Percentiles rank a stretch among this genome's conserved stretches.
phyloP scores from a whole-genome alignment of 2,113 vertebrate genomes.

The Cyprinodon brontotheroides region DNA sequence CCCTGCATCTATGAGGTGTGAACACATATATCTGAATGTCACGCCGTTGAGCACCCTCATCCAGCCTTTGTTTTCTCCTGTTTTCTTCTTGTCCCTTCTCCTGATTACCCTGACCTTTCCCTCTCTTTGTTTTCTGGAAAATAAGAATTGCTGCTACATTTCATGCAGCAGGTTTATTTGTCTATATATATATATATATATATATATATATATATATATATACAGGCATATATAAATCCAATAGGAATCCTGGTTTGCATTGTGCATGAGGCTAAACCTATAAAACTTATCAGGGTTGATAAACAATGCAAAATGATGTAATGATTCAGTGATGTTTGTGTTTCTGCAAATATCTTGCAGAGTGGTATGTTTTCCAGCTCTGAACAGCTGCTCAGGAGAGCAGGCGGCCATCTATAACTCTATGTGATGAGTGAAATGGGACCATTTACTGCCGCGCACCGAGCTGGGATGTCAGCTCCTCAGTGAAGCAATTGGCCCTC shows the following conservation, averaged over 20 bases:
- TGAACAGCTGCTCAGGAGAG: slow-evolving; percentile 3
- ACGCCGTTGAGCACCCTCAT: slow-evolving; percentile 1
- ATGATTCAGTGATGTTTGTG: slow-evolving; percentile 11
- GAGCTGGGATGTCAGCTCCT: slow-evolving; percentile 46
- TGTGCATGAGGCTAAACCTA: slow-evolving; percentile 8
- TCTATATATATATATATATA: neutral
- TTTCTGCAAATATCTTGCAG: slow-evolving; percentile 32
- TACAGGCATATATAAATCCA: too few species aligned
- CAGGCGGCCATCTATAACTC: neutral
- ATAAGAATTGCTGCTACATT: slow-evolving; percentile 19
- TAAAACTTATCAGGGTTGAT: slow-evolving; percentile 12
- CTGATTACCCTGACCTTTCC: slow-evolving; percentile 59
- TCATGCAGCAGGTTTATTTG: slow-evolving; percentile 28
- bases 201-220: neutral
- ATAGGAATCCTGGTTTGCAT: neutral
- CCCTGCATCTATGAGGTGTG: neutral
- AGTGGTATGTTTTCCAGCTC: slow-evolving; percentile 11
- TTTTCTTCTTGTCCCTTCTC: neutral
- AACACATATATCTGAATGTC: slow-evolving; percentile 31
- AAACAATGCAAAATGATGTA: slow-evolving; percentile 30
- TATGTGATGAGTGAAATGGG: slow-evolving; percentile 4
- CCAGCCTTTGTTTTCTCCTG: neutral
- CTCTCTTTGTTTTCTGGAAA: slow-evolving; percentile 19
- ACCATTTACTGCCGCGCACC: slow-evolving; percentile 42
- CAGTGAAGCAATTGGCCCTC: slow-evolving; percentile 38